Percentiles rank a stretch among this genome's conserved stretches.
Evolutionary conservation across 2,888 invertebrate species (phyloP).

Genomic region (Antitype chi): DNA sequence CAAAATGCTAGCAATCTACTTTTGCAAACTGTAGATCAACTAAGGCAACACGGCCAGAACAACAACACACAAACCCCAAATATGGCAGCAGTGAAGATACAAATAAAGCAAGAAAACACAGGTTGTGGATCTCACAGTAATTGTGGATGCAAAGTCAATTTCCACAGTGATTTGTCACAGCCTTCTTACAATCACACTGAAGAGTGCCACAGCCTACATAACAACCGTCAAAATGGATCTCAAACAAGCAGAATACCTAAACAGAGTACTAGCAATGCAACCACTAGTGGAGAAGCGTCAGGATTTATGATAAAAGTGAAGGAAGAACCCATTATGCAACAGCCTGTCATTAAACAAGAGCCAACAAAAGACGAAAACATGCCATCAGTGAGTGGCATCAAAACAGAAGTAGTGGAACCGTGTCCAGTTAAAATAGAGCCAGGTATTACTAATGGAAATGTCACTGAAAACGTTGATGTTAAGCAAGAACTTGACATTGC

Average conservation of each 20-base stretch:
- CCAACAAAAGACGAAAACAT: conserved; percentile 52
- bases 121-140: conserved; percentile 61
- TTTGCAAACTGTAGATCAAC: conserved; percentile 52
- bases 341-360: conserved; percentile 78
- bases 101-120: conserved; percentile 74
- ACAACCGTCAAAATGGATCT: conserved; percentile 71
- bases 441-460: conserved; percentile 62
- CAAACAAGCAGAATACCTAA: conserved; percentile 66
- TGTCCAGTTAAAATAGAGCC: conserved; percentile 78
- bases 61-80: conserved; percentile 49
- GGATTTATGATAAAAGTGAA: conserved; percentile 75
- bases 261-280: conserved; percentile 66
- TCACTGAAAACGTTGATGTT: conserved; percentile 71
- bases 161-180: conserved; percentile 45
- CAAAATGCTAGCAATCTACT: conserved; percentile 58
- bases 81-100: conserved; percentile 49
- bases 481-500: conserved; percentile 74
- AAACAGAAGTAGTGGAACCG: conserved; percentile 73
- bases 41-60: conserved; percentile 51
- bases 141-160: conserved; percentile 64
- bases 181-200: conserved; percentile 64
- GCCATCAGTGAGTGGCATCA: conserved; percentile 68
- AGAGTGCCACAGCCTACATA: conserved; percentile 70
- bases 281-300: conserved; percentile 59
- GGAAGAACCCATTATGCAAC: conserved; percentile 76